Evolutionary conservation across 2,888 invertebrate species (phyloP).

Genomic region (Noctua fimbriata): DNA sequence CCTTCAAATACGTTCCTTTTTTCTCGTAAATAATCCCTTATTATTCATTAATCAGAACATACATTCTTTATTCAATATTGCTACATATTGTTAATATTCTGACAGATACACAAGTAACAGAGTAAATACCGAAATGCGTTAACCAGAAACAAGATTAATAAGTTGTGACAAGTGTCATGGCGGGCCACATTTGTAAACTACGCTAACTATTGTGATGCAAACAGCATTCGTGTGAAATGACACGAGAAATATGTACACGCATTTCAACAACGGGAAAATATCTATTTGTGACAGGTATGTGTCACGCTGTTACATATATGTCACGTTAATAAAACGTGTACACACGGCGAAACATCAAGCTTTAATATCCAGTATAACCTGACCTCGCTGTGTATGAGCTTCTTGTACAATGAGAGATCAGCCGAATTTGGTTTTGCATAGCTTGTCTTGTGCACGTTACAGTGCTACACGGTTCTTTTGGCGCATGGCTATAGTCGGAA

Average conservation of each 20-base stretch:
- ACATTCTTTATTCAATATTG: conserved; percentile 16
- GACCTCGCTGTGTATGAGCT: too few relatives aligned
- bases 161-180: conserved; percentile 41
- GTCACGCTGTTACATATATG: conserved; percentile 35
- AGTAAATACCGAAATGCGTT: conserved; percentile 11
- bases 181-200: conserved; percentile 33
- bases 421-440: too few relatives aligned
- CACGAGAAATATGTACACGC: conserved; percentile 25
- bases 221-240: conserved; percentile 39
- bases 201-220: conserved; percentile 41
- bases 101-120: conserved; percentile 15
- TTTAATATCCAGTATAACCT: too few relatives aligned
- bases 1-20: not conserved
- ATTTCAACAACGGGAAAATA: conserved; percentile 43
- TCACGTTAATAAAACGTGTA: conserved; percentile 37
- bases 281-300: conserved; percentile 44
- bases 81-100: not conserved
- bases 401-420: too few relatives aligned
- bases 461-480: not conserved
- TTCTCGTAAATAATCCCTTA: conserved; percentile 13
- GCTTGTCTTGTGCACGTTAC: not conserved
- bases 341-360: too few relatives aligned
- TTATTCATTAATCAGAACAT: conserved; percentile 17
- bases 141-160: conserved; percentile 41
- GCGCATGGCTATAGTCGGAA: not conserved